Evolutionary conservation across 2,888 invertebrate species (phyloP), one percentile per base, ranked within the genome.

Genomic region (Rhagonycha lutea): DNA sequence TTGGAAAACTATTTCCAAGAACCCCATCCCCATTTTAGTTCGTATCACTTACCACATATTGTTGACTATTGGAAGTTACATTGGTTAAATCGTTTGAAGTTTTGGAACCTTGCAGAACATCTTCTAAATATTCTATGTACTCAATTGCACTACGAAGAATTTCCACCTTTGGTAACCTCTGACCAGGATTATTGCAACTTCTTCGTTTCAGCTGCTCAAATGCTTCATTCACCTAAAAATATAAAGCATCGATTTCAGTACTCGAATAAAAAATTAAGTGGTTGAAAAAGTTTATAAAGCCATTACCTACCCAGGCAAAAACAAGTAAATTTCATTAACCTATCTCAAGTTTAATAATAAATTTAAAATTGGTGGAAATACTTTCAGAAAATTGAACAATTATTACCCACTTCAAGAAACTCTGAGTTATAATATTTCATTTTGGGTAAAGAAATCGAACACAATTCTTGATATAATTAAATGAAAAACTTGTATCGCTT

Each of bases 121-220:
- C 95, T 85, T 97, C 96, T 80, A 97, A 88, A 80, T 95, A 93
- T 86, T 98, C 98, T 81, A 99, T 99, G 86, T 99, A 98, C 84
- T 98, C 98, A 85, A 99, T 99, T 61, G 99, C 99, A 83, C 98
- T 98, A 78, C 98, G 90, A 60, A 99, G 90, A 80, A 99, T 99
- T 89, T 99, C 99, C 79, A 99, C 95, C 90, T 99, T 99, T 1
- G 99, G 98, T 82, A 99, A 90, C 72, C 99, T 90, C 84, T 99
- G 99, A 85, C 96, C 98, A 0, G 98, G 98, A 89, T 97, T 97
- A 74, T 96, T 95, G 83, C 98, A 95, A 0, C 99, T 98, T 73
- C 98, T 90, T 83, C 96, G 91, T 85, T 99, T 96, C 61, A 99
- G 89, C 78, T 96, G 92, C 88, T 99, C 99, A 87, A 99, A 99